Evolutionary conservation across 2,888 invertebrate genomes (phyloP), one percentile per base, ranked within the genome.

Genomic region (Troides oblongomaculatus): DNA sequence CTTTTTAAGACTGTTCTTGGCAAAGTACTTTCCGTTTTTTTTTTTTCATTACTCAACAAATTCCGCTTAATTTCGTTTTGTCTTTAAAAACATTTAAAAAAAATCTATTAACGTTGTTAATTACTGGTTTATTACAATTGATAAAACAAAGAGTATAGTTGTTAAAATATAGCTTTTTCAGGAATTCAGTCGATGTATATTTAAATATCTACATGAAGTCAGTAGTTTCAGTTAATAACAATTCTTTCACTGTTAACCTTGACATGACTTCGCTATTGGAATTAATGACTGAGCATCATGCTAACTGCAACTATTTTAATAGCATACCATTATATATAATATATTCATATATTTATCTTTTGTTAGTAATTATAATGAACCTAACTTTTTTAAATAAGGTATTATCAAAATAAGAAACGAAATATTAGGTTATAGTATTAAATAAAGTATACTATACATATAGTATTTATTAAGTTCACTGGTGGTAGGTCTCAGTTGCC

Each of bases 281-380:
- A 67, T 61, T 67, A 67, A 67, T 64, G 64, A 64, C 36, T 59
- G 21, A 46, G 57, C 58, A 67, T 64, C 70, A 67, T 64, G 66
- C 70, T 56, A 67, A 50, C 43, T 64, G 61, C 61, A 65, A 36
- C 25, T 50, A 5, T 69, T 36, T 53, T 57, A 61, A 25, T 39
- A 50, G 23, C n/a, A 30, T 23, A 21, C 18, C 57, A n/a, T 39
- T 62, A 17, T 64, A 18, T 17, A 36, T 6, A 7, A n/a, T n/a
- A 36, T 6, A 7, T 53, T n/a, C 14, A 46, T 46, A 12, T 1
- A 2, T 14, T 46, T 46, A 30, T 14, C 3, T 46, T 46, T 14
- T 14, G 12, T 46, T 46, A 46, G 30, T 30, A 53, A 53, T n/a
- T n/a, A 4, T n/a, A 7, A n/a, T n/a, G 18, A 46, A 46, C 12